These are phyloP conservation scores for Phymorhynchus buccinoides DNA, from an alignment of 1,140 invertebrate species.

Conservation along the genomic window DNA sequence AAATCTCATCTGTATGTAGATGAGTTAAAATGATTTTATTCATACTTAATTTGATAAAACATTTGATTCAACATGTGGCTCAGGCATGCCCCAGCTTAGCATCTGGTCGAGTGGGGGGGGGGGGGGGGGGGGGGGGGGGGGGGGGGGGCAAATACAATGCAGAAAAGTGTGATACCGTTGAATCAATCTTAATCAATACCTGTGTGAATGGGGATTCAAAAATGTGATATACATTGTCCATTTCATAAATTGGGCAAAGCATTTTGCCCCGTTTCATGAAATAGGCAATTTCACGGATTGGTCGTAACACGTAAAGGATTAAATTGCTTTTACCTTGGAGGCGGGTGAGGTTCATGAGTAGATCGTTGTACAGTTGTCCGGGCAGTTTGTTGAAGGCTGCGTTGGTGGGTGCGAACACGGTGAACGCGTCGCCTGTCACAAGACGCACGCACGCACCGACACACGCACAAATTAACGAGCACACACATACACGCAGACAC, in stretches of 20 bases:
- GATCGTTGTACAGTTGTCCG: slow-evolving; percentile 74
- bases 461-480: no score
- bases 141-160: no score
- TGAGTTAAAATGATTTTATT: no score
- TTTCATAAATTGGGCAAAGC: not conserved
- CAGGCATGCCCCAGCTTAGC: no score
- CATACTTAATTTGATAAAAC: no score
- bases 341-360: slow-evolving; percentile 33
- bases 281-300: not conserved
- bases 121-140: no score
- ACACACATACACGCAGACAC: slow-evolving; percentile 17
- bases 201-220: no score
- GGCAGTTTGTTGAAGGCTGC: slow-evolving; percentile 27
- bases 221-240: not conserved
- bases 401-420: slow-evolving; percentile 34
- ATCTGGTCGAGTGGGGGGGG: no score
- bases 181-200: no score
- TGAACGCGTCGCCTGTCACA: slow-evolving; percentile 11
- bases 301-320: not conserved
- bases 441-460: not conserved
- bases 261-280: not conserved
- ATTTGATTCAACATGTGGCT: no score
- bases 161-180: no score
- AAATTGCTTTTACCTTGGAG: slow-evolving; percentile 20
- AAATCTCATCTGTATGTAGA: no score